phyloP scores from a whole-genome alignment of 2,888 invertebrate genomes.

The Hecatera dysodea region DNA sequence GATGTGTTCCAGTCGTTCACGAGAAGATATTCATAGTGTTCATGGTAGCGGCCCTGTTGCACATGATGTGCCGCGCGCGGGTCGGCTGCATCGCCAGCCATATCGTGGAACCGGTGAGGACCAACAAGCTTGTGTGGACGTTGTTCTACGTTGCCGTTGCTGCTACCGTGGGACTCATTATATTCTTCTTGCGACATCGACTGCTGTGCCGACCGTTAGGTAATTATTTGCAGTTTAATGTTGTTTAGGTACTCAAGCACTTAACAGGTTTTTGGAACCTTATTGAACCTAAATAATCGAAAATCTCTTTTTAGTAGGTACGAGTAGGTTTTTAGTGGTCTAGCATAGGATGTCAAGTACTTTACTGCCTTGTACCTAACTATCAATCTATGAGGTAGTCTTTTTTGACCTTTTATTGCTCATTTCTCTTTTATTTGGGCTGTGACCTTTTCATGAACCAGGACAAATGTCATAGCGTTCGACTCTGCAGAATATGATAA shows the following conservation, averaged over 20 bases:
- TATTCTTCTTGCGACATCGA: conserved; percentile 97
- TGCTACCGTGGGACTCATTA: conserved; percentile 95
- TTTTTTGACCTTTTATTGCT: conserved; percentile 45
- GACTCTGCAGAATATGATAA: conserved; percentile 21
- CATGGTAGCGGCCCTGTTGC: conserved; percentile 95
- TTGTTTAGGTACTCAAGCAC: conserved; percentile 3
- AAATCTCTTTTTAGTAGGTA: background rate
- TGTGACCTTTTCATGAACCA: conserved; percentile 53
- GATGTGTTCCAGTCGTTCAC: conserved; percentile 94
- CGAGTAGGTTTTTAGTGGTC: background rate
- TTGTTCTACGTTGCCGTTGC: conserved; percentile 94
- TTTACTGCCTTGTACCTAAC: background rate
- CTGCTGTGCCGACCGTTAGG: conserved; percentile 97
- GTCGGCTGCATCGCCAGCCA: conserved; percentile 85
- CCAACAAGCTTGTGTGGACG: conserved; percentile 92
- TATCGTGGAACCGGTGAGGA: conserved; percentile 89
- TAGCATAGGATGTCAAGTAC: background rate
- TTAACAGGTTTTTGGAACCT: background rate
- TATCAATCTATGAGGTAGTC: conserved; percentile 3
- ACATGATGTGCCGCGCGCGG: conserved; percentile 92
- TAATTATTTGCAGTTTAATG: conserved; percentile 85
- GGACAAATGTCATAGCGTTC: conserved; percentile 38
- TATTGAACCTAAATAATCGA: background rate
- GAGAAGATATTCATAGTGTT: conserved; percentile 98
- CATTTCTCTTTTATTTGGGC: conserved; percentile 53